These are phyloP conservation scores for Helicoverpa armigera DNA, from an alignment of 1,140 invertebrate species.

Conservation along the genomic window DNA sequence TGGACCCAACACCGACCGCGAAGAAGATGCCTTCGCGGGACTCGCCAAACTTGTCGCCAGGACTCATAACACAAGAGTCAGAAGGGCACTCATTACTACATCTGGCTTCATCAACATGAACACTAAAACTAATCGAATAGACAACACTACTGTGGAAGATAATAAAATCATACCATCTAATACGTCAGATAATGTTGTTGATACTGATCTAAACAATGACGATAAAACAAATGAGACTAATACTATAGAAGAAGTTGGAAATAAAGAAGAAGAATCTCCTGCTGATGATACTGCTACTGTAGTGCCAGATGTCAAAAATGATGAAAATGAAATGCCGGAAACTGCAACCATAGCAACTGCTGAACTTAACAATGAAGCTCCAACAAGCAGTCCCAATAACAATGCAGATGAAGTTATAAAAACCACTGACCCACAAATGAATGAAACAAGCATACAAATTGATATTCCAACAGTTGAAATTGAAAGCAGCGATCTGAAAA, in stretches of 20 bases:
- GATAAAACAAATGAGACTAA: neutral
- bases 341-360: neutral
- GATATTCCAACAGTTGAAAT: slow-evolving; percentile 17
- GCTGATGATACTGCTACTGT: neutral
- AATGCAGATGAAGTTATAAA: neutral
- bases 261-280: neutral
- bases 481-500: slow-evolving; percentile 32
- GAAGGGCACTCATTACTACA: slow-evolving; percentile 56
- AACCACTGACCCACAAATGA: neutral
- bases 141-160: slow-evolving; percentile 15
- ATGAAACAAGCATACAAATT: slow-evolving; percentile 25
- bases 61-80: slow-evolving; percentile 60
- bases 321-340: slow-evolving; percentile 14
- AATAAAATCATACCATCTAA: slow-evolving; percentile 38
- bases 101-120: slow-evolving; percentile 28
- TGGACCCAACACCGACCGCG: slow-evolving; percentile 73
- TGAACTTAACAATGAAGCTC: slow-evolving; percentile 5
- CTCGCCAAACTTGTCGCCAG: slow-evolving; percentile 63
- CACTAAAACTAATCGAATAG: slow-evolving; percentile 20
- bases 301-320: neutral
- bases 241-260: neutral
- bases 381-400: neutral
- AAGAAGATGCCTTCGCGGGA: slow-evolving; percentile 69
- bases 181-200: neutral
- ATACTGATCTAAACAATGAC: neutral